Base-by-base conservation (phyloP, 2,113 vertebrate genomes). In the Hippocampus abdominalis region DNA sequence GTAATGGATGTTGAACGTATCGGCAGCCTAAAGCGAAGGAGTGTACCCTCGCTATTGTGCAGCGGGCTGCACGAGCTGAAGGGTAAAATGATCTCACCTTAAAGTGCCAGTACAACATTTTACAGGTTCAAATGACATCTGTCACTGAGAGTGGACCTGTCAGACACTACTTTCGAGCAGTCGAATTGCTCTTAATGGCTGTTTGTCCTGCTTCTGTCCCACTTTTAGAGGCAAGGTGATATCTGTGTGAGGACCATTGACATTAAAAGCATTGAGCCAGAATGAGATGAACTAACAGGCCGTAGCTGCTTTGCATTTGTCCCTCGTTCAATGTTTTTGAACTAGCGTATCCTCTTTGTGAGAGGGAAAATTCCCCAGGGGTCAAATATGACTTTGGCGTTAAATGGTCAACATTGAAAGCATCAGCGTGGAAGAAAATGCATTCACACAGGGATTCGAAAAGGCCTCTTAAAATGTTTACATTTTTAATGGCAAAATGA, bases 401-500 rank as follows among this genome's bases (percentile, higher is more conserved):
- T 85, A 86, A 88, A 88, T 77, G 86, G 86, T 87, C 85, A 86
- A 78, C 80, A 83, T 7, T 77, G 70, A 83, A 80, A 84, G 83
- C 81, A 72, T 44, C 68, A 68, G 65, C 2, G 79, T 80, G 77
- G 82, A 83, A 85, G 75, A 66, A 64, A 84, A 82, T 73, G 78
- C 27, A 32, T 76, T 82, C 83, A 83, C 83, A 80, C 75, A 64
- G 78, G 81, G 82, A 85, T 56, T 77, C 81, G 81, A 79, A 89
- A 84, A 87, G 82, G 80, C 83, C 82, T 82, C 71, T 75, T 56
- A 69, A 89, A 88, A 82, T 80, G 77, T 88, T 81, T 90, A 86
- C 90, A 92, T 90, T 90, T 92, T 91, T 91, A 88, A 93, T 91
- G 84, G 49, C 79, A 85, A 90, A 90, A 90, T 88, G 84, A 91